These are phyloP conservation scores for Terebella lapidaria DNA, from an alignment of 2,888 invertebrate species.

Conservation along the genomic window DNA sequence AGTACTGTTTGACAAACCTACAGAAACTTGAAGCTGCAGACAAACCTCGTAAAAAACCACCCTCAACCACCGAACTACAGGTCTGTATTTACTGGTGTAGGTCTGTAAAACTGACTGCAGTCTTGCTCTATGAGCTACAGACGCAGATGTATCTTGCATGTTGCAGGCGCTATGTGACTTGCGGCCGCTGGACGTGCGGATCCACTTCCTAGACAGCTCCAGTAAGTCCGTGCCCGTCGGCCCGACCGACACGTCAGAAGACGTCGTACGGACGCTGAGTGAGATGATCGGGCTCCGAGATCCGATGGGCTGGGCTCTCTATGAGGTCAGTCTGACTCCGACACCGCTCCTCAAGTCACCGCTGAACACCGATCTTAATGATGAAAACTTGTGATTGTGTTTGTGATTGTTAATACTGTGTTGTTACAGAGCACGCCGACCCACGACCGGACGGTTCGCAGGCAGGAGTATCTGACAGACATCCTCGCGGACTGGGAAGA, in stretches of 20 bases:
- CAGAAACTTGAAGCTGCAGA: too few species aligned
- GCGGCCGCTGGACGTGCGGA: slow-evolving; percentile 77
- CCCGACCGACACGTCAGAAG: slow-evolving; percentile 87
- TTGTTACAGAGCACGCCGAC: slow-evolving; percentile 71
- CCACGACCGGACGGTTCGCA: slow-evolving; percentile 82
- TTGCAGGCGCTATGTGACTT: not conserved
- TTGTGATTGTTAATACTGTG: slow-evolving; percentile 21
- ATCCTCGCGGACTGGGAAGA: slow-evolving; percentile 92
- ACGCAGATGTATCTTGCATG: too few species aligned
- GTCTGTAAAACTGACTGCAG: too few species aligned
- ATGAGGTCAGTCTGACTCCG: slow-evolving; percentile 58
- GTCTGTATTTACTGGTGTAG: too few species aligned
- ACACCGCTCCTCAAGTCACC: not conserved
- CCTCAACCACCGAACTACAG: too few species aligned
- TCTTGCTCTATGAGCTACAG: too few species aligned
- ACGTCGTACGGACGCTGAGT: slow-evolving; percentile 81
- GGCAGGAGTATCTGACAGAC: slow-evolving; percentile 87
- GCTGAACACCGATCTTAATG: not conserved
- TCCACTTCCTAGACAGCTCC: slow-evolving; percentile 90
- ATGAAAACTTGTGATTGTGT: not conserved
- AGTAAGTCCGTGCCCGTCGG: slow-evolving; percentile 93
- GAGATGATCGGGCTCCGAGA: slow-evolving; percentile 76
- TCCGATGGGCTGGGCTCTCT: slow-evolving; percentile 91
- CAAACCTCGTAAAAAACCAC: too few species aligned
- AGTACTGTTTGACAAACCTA: too few species aligned